Evolutionary conservation across 2,888 invertebrate genomes (phyloP).

Genomic region (Heliconius charithonia): DNA sequence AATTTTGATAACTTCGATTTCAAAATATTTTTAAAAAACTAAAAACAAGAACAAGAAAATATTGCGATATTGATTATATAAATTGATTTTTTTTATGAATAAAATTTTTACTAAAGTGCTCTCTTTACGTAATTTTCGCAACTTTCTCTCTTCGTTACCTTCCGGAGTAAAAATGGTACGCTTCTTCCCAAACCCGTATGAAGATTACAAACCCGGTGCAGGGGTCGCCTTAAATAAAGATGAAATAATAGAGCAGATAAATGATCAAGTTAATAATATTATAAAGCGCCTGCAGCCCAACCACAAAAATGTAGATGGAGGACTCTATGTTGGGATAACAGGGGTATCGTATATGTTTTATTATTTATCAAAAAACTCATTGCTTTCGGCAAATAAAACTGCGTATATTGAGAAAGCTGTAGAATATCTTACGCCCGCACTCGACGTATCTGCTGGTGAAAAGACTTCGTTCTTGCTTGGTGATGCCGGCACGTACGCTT

Average conservation of each 20-base stretch:
- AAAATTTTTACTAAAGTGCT: constrained; percentile 46
- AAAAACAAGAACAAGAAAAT: constrained; percentile 11
- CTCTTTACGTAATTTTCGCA: constrained; percentile 50
- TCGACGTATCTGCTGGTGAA: constrained; percentile 84
- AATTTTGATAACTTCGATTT: not conserved
- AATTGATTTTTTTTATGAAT: constrained; percentile 47
- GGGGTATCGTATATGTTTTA: constrained; percentile 91
- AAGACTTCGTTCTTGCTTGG: constrained; percentile 90
- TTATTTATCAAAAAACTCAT: constrained; percentile 84
- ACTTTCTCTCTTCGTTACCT: constrained; percentile 51
- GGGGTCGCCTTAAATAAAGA: constrained; percentile 55
- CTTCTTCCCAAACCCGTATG: constrained; percentile 71
- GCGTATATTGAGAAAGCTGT: constrained; percentile 84
- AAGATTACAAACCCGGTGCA: constrained; percentile 60
- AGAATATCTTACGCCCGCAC: constrained; percentile 85
- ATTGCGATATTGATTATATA: not conserved
- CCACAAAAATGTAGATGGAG: constrained; percentile 80
- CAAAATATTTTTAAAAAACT: constrained; percentile 19
- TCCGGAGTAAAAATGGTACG: constrained; percentile 69
- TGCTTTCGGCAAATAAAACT: constrained; percentile 70
- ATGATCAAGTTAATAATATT: constrained; percentile 65
- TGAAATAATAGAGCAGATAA: constrained; percentile 59
- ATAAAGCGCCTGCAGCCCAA: constrained; percentile 65
- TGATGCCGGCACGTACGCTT: constrained; percentile 89
- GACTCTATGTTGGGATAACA: constrained; percentile 87